A percentile compares a stretch with the other conserved stretches of the same genome.
These are phyloP conservation scores for Cariama cristata DNA, from an alignment of 2,113 vertebrate genomes.

Conservation along the genomic window DNA sequence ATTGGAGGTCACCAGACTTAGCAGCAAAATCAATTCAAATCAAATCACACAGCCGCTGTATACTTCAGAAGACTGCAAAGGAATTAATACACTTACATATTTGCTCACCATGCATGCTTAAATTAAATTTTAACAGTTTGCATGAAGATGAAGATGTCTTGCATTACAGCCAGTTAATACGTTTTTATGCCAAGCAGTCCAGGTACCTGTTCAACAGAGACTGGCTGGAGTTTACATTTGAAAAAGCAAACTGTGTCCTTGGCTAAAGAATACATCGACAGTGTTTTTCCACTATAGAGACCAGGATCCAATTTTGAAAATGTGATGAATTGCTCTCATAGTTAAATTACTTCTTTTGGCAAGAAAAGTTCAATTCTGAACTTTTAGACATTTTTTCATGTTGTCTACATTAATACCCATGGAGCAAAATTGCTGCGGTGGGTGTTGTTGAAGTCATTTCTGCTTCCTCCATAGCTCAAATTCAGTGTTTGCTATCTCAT, in stretches of 20 bases:
- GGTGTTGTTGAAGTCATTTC: neutral
- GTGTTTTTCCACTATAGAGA: neutral
- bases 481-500: neutral
- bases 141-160: neutral
- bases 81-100: neutral
- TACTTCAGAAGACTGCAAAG: constrained; percentile 16
- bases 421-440: constrained; percentile 5
- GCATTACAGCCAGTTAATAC: neutral
- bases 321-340: neutral
- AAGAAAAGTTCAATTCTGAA: neutral
- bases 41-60: constrained; percentile 25
- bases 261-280: neutral
- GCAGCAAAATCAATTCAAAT: constrained; percentile 65
- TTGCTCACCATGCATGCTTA: neutral
- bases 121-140: constrained; percentile 19
- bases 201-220: neutral
- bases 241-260: neutral
- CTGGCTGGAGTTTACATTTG: neutral
- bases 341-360: neutral
- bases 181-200: neutral
- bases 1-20: constrained; percentile 43
- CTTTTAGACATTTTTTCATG: neutral
- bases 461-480: neutral
- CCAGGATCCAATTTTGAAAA: neutral
- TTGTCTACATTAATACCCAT: neutral